Conservation (phyloP, 1,140 invertebrate species). For the Archivesica marissinica region DNA sequence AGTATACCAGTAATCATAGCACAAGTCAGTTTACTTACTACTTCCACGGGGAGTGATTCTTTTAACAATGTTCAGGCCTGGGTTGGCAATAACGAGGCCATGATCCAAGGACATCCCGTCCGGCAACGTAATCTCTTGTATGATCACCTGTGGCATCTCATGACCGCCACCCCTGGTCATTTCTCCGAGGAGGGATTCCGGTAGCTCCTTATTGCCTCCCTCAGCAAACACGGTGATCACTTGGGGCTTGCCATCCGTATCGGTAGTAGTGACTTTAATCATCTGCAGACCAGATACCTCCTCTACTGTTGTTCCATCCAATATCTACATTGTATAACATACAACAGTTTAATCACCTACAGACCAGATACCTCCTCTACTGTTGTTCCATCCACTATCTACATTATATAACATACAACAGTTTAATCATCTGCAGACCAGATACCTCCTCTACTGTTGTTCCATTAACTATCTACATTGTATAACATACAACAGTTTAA, state of each 20-base stretch:
- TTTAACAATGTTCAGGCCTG: neutral
- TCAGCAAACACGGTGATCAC: conserved; percentile 55
- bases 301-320: conserved; percentile 30
- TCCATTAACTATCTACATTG: too few species aligned
- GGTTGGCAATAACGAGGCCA: conserved; percentile 30
- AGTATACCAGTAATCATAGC: too few species aligned
- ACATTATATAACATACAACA: too few species aligned
- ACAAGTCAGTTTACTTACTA: conserved; percentile 12
- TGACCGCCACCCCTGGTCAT: neutral
- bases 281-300: conserved; percentile 41
- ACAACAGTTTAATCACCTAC: too few species aligned
- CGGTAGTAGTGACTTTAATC: conserved; percentile 33
- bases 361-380: too few species aligned
- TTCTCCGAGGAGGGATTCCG: neutral
- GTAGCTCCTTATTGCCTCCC: neutral
- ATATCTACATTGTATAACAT: too few species aligned
- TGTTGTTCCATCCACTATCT: too few species aligned
- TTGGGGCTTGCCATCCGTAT: conserved; percentile 28
- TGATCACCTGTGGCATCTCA: conserved; percentile 44
- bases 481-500: too few species aligned
- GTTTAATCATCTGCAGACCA: too few species aligned
- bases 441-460: too few species aligned
- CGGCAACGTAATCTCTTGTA: conserved; percentile 57
- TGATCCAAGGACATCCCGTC: conserved; percentile 52
- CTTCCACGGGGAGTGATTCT: conserved; percentile 56